Conservation (phyloP, 2,888 invertebrate species). For the Linyphia triangularis region DNA sequence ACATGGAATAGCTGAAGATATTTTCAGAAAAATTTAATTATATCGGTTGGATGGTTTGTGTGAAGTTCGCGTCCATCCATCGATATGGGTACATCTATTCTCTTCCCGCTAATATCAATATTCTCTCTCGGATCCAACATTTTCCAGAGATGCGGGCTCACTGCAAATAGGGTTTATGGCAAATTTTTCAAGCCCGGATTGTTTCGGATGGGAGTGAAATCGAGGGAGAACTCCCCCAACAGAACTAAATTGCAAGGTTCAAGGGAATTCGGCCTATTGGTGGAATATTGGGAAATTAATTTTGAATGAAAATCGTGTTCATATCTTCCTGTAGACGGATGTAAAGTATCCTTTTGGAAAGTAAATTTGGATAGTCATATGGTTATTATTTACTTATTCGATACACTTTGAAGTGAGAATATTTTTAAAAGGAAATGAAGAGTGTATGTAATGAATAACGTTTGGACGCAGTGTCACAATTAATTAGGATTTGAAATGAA, state of each 20-base stretch:
- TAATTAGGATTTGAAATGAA: too few species aligned
- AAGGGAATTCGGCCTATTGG: neutral
- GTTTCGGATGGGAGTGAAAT: neutral
- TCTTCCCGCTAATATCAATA: conserved; percentile 30
- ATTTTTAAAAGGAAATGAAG: too few species aligned
- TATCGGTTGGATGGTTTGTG: neutral
- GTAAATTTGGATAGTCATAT: too few species aligned
- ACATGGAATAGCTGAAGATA: conserved; percentile 9
- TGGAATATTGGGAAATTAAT: neutral
- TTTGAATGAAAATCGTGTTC: neutral
- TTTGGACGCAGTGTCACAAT: too few species aligned
- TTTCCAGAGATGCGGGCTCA: conserved; percentile 24
- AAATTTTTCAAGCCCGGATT: conserved; percentile 44
- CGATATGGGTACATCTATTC: conserved; percentile 1
- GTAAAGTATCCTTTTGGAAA: too few species aligned
- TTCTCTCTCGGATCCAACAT: neutral
- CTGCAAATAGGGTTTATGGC: conserved; percentile 28
- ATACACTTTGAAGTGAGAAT: too few species aligned
- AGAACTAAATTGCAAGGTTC: conserved; percentile 5
- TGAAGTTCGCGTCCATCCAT: neutral
- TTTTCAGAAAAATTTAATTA: conserved; percentile 44
- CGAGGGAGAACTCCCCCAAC: conserved; percentile 14
- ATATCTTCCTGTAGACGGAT: too few species aligned
- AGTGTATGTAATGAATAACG: too few species aligned
- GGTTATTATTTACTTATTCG: too few species aligned